Conservation (phyloP, 2,888 invertebrate species). For the Caenorhabditis drosophilae region DNA sequence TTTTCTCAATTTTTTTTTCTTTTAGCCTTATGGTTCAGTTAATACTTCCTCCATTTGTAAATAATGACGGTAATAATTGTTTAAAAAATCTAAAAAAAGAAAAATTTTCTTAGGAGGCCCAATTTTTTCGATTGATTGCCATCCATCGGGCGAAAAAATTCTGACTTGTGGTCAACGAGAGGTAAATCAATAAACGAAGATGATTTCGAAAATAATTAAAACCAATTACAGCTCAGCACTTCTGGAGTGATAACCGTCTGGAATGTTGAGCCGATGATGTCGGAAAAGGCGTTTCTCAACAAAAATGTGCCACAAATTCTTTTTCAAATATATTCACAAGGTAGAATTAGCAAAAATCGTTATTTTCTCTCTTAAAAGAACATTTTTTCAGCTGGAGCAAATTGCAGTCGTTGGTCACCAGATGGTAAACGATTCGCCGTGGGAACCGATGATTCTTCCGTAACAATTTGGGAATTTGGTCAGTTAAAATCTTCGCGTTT, state of each 20-base stretch:
- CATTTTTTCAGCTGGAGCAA: conserved; percentile 48
- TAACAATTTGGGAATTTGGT: conserved; percentile 44
- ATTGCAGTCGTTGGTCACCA: conserved; percentile 60
- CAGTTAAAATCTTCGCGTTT: neutral
- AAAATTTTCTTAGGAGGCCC: too few relatives aligned
- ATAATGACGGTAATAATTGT: conserved; percentile 2
- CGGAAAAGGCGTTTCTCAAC: conserved; percentile 16
- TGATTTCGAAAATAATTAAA: neutral
- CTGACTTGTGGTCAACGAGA: conserved; percentile 59
- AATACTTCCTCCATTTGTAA: neutral
- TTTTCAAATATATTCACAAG: conserved; percentile 20
- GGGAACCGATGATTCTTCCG: conserved; percentile 46
- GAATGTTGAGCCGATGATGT: conserved; percentile 45
- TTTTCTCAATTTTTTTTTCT: neutral
- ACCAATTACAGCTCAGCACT: conserved; percentile 27
- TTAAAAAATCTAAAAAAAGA: too few relatives aligned
- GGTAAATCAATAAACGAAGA: conserved; percentile 11
- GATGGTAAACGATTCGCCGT: conserved; percentile 46
- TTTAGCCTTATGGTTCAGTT: neutral
- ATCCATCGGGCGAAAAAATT: conserved; percentile 56
- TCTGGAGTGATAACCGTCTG: conserved; percentile 57
- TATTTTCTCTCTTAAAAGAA: neutral
- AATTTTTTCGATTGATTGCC: conserved; percentile 62
- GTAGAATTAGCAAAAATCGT: conserved; percentile 1
- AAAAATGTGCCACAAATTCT: conserved; percentile 33